Percentiles rank a stretch among this genome's conserved stretches.
Conservation (phyloP, 2,888 invertebrate genomes). For the Scaptomyza caliginosa region DNA sequence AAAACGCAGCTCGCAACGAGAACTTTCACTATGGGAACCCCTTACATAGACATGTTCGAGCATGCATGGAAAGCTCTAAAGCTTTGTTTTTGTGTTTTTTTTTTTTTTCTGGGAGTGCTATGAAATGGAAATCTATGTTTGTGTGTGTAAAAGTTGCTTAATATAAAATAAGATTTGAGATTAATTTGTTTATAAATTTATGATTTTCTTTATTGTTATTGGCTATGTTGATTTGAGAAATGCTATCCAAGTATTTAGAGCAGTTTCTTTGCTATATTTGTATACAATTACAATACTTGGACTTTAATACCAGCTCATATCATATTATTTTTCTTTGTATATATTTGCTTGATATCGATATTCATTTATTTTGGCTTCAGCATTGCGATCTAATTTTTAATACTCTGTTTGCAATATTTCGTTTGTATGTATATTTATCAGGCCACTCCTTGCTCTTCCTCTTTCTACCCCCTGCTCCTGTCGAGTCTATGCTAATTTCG, state of each 20-base stretch:
- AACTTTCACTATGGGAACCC: constrained; percentile 38
- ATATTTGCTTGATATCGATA: background rate
- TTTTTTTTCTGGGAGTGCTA: constrained; percentile 15
- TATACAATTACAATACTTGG: background rate
- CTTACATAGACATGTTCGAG: constrained; percentile 25
- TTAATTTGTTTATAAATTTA: background rate
- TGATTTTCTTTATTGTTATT: background rate
- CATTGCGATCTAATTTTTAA: no score
- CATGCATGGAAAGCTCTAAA: constrained; percentile 25
- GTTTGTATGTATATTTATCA: no score
- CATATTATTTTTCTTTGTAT: background rate
- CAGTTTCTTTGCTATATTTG: background rate
- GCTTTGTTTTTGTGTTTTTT: background rate
- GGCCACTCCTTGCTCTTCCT: background rate
- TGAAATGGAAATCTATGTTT: background rate
- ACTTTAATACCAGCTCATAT: background rate
- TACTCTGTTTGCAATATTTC: no score
- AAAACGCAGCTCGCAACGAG: constrained; percentile 13
- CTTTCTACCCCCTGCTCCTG: background rate
- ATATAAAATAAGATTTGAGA: background rate
- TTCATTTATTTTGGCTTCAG: background rate
- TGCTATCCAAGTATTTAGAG: background rate
- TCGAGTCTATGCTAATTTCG: constrained; percentile 13
- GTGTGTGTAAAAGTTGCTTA: background rate
- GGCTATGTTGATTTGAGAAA: background rate